Percentiles rank a stretch among this genome's conserved stretches.
phyloP scores from a whole-genome alignment of 2,797 vertebrate species.

The Urophycis tenuis region DNA sequence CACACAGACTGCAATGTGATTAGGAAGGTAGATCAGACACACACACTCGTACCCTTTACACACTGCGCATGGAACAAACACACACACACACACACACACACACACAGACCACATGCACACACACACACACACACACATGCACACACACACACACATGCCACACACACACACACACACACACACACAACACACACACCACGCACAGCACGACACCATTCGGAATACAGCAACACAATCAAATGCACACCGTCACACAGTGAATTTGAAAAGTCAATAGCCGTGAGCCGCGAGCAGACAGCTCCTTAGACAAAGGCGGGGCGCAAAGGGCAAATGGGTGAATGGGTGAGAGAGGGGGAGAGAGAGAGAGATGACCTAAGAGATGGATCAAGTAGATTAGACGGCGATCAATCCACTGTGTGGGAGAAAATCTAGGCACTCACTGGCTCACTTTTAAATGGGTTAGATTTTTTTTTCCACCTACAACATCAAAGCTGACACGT shows the following conservation, averaged over 20 bases:
- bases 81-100: neutral
- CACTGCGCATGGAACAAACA: neutral
- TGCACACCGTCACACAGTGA: too few relatives aligned
- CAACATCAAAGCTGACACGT: neutral
- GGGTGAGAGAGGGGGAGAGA: neutral
- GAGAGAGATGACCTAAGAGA: neutral
- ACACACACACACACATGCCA: conserved; percentile 1
- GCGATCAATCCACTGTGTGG: neutral
- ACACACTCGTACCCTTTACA: neutral
- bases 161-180: too few relatives aligned
- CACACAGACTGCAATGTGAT: neutral
- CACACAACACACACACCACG: too few relatives aligned
- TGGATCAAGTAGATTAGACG: neutral
- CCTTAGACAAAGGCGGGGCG: neutral
- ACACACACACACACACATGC: neutral
- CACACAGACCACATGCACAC: too few relatives aligned
- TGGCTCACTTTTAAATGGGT: neutral
- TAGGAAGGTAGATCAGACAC: neutral
- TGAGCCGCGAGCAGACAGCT: neutral
- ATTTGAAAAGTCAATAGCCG: too few relatives aligned
- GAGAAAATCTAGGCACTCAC: neutral
- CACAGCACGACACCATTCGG: too few relatives aligned
- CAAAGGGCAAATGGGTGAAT: neutral
- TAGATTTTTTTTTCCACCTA: neutral
- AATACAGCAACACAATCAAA: too few relatives aligned